Conservation (phyloP, 2,888 invertebrate species). For the Steinernema scapterisci region DNA sequence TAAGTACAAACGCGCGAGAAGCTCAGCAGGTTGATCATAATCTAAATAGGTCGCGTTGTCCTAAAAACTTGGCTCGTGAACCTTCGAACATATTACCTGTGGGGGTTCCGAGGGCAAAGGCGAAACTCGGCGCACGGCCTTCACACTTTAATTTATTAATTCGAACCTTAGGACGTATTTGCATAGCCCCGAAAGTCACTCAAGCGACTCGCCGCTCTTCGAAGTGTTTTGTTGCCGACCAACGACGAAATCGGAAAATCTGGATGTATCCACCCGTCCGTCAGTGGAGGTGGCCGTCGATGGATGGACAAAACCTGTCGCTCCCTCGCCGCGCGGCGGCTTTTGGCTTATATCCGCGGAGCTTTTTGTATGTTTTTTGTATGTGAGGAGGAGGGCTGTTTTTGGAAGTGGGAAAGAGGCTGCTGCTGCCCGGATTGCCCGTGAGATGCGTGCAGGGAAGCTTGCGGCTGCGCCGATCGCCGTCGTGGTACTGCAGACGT, state of each 20-base stretch:
- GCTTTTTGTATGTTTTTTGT: slow-evolving; percentile 28
- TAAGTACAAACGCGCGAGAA: slow-evolving; percentile 25
- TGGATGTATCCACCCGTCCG: slow-evolving; percentile 19
- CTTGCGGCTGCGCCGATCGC: slow-evolving; percentile 7
- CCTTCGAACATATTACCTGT: not conserved
- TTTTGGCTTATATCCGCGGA: slow-evolving; percentile 30
- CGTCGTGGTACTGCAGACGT: slow-evolving; percentile 1
- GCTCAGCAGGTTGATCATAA: slow-evolving; percentile 24
- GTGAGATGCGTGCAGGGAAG: slow-evolving; percentile 4
- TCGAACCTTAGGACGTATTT: slow-evolving; percentile 15
- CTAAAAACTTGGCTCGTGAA: not conserved
- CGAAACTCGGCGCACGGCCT: not conserved
- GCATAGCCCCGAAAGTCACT: slow-evolving; percentile 29
- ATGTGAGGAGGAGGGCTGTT: slow-evolving; percentile 6
- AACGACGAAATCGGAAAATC: slow-evolving; percentile 29
- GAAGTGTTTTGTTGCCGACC: slow-evolving; percentile 20
- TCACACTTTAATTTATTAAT: slow-evolving; percentile 22
- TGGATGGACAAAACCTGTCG: slow-evolving; percentile 20
- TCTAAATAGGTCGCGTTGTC: slow-evolving; percentile 26
- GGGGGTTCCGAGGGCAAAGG: not conserved
- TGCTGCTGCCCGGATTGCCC: not conserved
- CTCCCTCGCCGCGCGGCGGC: slow-evolving; percentile 25
- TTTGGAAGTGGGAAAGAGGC: slow-evolving; percentile 12
- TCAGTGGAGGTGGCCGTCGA: not conserved
- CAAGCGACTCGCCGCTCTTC: not conserved